phyloP scores from a whole-genome alignment of 2,113 vertebrate genomes.

The Pterocles gutturalis region DNA sequence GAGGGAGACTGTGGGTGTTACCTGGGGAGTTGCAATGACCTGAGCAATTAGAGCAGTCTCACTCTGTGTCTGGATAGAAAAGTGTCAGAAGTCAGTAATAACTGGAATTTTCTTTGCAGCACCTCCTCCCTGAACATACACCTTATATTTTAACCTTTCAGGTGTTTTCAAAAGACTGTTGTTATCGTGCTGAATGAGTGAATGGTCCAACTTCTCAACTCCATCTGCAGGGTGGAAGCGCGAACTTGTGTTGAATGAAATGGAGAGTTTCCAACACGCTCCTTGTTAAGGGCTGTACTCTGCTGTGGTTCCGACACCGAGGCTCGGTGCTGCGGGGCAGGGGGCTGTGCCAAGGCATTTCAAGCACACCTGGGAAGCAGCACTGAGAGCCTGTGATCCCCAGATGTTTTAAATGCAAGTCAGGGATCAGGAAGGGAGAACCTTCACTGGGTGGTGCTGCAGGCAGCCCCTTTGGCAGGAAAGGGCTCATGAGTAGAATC shows the following conservation, averaged over 20 bases:
- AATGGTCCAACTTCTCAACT: not conserved
- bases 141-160: slow-evolving; percentile 29
- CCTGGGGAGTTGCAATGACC: not conserved
- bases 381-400: not conserved
- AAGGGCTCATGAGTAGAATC: not conserved
- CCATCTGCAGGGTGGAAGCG: not conserved
- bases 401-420: not conserved
- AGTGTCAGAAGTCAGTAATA: not conserved
- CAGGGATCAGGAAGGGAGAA: not conserved
- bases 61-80: not conserved
- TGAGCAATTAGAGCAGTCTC: not conserved
- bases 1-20: not conserved
- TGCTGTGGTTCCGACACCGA: no score
- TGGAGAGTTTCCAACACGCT: not conserved
- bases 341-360: rapidly evolving
- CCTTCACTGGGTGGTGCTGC: not conserved
- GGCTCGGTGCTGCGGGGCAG: not conserved
- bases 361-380: not conserved
- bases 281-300: not conserved
- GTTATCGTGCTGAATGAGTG: not conserved
- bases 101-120: slow-evolving; percentile 31
- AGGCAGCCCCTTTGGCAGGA: not conserved
- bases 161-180: not conserved
- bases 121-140: slow-evolving; percentile 43
- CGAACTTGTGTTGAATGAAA: not conserved